Percentiles rank a stretch among this genome's conserved stretches.
phyloP scores from a whole-genome alignment of 2,888 invertebrate genomes.

The Cheilosia soror region DNA sequence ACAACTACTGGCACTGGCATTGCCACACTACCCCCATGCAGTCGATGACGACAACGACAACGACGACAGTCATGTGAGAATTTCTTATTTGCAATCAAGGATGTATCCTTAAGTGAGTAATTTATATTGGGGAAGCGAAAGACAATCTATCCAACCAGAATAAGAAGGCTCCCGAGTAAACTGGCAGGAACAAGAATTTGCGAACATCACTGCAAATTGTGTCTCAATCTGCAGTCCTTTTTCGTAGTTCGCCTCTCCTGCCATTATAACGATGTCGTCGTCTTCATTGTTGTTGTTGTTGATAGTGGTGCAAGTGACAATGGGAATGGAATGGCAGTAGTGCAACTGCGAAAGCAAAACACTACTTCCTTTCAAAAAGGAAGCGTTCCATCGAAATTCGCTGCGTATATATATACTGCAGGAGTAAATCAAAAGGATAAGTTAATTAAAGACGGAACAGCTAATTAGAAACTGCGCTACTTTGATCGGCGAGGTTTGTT shows the following conservation, averaged over 20 bases:
- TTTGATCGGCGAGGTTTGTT: slow-evolving; percentile 62
- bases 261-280: slow-evolving; percentile 41
- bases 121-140: slow-evolving; percentile 75
- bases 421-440: slow-evolving; percentile 66
- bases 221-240: slow-evolving; percentile 75
- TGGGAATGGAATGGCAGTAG: slow-evolving; percentile 15
- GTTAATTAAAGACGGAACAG: slow-evolving; percentile 74
- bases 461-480: slow-evolving; percentile 68
- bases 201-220: slow-evolving; percentile 76
- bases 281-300: slow-evolving; percentile 37
- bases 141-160: slow-evolving; percentile 75
- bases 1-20: slow-evolving; percentile 8
- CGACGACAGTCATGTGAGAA: slow-evolving; percentile 76
- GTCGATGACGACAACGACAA: slow-evolving; percentile 70
- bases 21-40: slow-evolving; percentile 40
- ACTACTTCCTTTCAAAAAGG: slow-evolving; percentile 29
- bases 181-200: slow-evolving; percentile 76
- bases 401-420: slow-evolving; percentile 50
- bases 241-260: slow-evolving; percentile 44
- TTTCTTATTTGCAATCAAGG: slow-evolving; percentile 76
- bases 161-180: slow-evolving; percentile 75
- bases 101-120: slow-evolving; percentile 76
- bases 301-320: slow-evolving; percentile 46
- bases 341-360: slow-evolving; percentile 22
- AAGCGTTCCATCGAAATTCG: slow-evolving; percentile 46